These are phyloP conservation scores for Salarias fasciatus DNA, from an alignment of 2,797 vertebrate genomes.

Conservation along the genomic window DNA sequence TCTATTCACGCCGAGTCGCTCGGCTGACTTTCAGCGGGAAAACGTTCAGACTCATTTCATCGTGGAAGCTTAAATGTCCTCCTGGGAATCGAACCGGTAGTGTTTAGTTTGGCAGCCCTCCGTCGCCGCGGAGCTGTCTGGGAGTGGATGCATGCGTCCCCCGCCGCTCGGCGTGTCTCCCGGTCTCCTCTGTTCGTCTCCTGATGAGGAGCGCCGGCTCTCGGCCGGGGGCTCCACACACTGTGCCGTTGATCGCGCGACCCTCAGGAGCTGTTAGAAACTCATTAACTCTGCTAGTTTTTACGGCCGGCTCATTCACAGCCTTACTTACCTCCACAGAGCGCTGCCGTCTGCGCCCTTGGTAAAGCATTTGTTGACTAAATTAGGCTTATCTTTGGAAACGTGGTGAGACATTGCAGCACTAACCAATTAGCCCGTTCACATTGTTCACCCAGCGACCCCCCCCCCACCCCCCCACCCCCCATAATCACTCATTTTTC, in stretches of 20 bases:
- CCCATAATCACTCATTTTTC: constrained; percentile 53
- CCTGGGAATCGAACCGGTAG: constrained; percentile 42
- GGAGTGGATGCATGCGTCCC: constrained; percentile 23
- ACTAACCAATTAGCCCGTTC: constrained; percentile 59
- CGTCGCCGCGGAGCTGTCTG: constrained; percentile 8
- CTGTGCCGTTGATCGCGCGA: constrained; percentile 43
- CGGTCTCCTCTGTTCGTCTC: constrained; percentile 28
- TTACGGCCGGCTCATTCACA: constrained; percentile 60
- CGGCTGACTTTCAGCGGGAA: constrained; percentile 49
- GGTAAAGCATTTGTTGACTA: constrained; percentile 68
- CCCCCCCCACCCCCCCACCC: constrained; percentile 12
- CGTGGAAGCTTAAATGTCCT: constrained; percentile 45
- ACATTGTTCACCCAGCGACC: constrained; percentile 41
- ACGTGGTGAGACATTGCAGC: constrained; percentile 49
- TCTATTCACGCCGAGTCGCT: constrained; percentile 53
- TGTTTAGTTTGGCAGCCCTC: constrained; percentile 39
- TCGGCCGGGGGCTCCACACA: constrained; percentile 52
- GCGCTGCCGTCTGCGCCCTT: constrained; percentile 42
- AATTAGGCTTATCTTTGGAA: constrained; percentile 57
- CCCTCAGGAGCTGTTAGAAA: constrained; percentile 64
- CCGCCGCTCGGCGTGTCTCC: constrained; percentile 2
- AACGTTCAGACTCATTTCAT: constrained; percentile 52
- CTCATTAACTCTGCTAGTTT: constrained; percentile 71
- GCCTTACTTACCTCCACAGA: constrained; percentile 60
- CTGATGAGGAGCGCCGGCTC: constrained; percentile 38